These are phyloP conservation scores for Neodontobutis hainanensis DNA, from an alignment of 2,113 vertebrate genomes.

Conservation along the genomic window DNA sequence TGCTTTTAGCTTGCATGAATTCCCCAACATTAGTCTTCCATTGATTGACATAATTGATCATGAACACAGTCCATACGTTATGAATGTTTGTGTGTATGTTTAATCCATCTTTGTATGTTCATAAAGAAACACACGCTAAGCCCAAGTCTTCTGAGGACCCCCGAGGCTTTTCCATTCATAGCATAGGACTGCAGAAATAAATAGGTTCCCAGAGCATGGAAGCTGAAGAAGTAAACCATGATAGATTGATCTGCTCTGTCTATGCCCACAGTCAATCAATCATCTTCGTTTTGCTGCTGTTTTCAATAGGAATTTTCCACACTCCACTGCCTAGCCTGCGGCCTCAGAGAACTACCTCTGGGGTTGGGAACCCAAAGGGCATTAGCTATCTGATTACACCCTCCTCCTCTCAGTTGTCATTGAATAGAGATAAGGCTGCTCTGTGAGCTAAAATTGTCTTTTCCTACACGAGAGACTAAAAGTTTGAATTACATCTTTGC, in stretches of 20 bases:
- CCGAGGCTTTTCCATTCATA: conserved; percentile 30
- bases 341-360: conserved; percentile 38
- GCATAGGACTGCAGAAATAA: conserved; percentile 54
- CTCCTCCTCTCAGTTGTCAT: conserved; percentile 36
- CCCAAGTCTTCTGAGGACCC: conserved; percentile 14
- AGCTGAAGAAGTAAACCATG: conserved; percentile 51
- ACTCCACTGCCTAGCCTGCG: conserved; percentile 23
- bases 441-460: conserved; percentile 15
- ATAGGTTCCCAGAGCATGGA: conserved; percentile 55
- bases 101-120: conserved; percentile 24
- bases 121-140: conserved; percentile 10
- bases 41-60: background rate
- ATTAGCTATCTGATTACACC: conserved; percentile 57
- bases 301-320: conserved; percentile 61
- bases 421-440: conserved; percentile 23
- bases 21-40: background rate
- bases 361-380: conserved; percentile 46
- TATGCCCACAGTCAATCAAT: conserved; percentile 73
- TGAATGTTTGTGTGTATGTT: conserved; percentile 11
- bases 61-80: background rate
- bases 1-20: background rate
- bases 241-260: conserved; percentile 75
- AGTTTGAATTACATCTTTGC: conserved; percentile 14
- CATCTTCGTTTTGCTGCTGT: conserved; percentile 60
- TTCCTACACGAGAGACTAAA: conserved; percentile 1